phyloP scores from a whole-genome alignment of 2,888 invertebrate genomes.

The Cetonia aurata region DNA sequence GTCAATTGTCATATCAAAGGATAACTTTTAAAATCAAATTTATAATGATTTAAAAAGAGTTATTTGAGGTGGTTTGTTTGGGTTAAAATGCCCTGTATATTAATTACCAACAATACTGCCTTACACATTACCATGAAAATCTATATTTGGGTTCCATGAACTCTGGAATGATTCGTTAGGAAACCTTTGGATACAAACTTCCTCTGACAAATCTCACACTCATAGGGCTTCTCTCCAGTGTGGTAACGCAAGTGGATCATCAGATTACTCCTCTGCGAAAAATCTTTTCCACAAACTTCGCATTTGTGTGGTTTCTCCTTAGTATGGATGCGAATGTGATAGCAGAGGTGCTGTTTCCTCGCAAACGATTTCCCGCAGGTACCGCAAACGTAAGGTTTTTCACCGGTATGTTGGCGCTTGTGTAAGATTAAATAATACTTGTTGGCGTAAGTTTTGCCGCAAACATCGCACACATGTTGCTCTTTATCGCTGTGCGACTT shows the following conservation, averaged over 20 bases:
- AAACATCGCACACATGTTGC: slow-evolving; percentile 65
- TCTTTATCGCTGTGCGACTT: slow-evolving; percentile 2
- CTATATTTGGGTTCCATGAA: slow-evolving; percentile 59
- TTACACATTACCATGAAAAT: too few species aligned
- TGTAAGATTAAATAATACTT: slow-evolving; percentile 60
- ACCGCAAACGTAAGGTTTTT: slow-evolving; percentile 66
- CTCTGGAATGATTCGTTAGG: slow-evolving; percentile 52
- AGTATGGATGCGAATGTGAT: slow-evolving; percentile 48
- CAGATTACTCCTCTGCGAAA: slow-evolving; percentile 64
- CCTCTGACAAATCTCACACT: slow-evolving; percentile 67
- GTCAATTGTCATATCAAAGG: too few species aligned
- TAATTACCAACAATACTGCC: too few species aligned
- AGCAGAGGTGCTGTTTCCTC: slow-evolving; percentile 34
- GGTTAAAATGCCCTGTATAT: too few species aligned
- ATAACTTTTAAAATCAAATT: too few species aligned
- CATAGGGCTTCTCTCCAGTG: slow-evolving; percentile 66
- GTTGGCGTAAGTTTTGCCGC: slow-evolving; percentile 66
- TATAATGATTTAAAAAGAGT: too few species aligned
- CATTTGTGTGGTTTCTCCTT: slow-evolving; percentile 44
- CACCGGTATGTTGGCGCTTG: slow-evolving; percentile 67
- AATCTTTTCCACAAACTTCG: slow-evolving; percentile 45
- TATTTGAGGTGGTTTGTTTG: too few species aligned
- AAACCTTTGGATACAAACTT: slow-evolving; percentile 57
- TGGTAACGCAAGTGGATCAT: slow-evolving; percentile 63
- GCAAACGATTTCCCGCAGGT: slow-evolving; percentile 45